phyloP scores from a whole-genome alignment of 2,113 vertebrate species.

The Polypterus senegalus region DNA sequence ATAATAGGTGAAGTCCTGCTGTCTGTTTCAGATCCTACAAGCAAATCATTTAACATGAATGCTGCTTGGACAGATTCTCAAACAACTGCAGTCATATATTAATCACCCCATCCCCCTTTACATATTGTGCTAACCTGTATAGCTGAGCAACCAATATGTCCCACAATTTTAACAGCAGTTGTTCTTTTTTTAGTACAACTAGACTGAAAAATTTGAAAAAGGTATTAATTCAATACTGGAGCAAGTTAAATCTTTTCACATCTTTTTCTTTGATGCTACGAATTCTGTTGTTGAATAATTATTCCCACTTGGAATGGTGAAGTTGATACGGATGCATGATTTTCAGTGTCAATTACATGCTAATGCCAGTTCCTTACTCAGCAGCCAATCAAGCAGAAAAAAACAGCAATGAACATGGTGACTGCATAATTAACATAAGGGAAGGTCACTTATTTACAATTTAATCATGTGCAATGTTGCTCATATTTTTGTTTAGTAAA shows the following conservation, averaged over 20 bases:
- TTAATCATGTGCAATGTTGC: too few relatives aligned
- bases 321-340: neutral
- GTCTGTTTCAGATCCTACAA: neutral
- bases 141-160: slow-evolving; percentile 3
- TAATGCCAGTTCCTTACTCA: neutral
- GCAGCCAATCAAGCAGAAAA: slow-evolving; percentile 3
- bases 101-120: neutral
- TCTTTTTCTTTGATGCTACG: neutral
- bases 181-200: too few relatives aligned
- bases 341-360: neutral
- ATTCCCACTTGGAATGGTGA: slow-evolving; percentile 1
- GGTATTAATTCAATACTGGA: too few relatives aligned
- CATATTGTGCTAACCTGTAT: neutral
- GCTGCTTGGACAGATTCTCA: slow-evolving; percentile 12
- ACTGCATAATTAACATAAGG: too few relatives aligned
- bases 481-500: too few relatives aligned
- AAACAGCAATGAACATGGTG: neutral
- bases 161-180: too few relatives aligned
- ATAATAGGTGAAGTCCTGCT: slow-evolving; percentile 31
- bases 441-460: too few relatives aligned
- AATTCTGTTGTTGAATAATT: neutral
- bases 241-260: too few relatives aligned
- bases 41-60: slow-evolving; percentile 3
- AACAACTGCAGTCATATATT: slow-evolving; percentile 6
- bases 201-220: too few relatives aligned